Conservation (phyloP, 2,888 invertebrate species). For the Caenorhabditis sp. region DNA sequence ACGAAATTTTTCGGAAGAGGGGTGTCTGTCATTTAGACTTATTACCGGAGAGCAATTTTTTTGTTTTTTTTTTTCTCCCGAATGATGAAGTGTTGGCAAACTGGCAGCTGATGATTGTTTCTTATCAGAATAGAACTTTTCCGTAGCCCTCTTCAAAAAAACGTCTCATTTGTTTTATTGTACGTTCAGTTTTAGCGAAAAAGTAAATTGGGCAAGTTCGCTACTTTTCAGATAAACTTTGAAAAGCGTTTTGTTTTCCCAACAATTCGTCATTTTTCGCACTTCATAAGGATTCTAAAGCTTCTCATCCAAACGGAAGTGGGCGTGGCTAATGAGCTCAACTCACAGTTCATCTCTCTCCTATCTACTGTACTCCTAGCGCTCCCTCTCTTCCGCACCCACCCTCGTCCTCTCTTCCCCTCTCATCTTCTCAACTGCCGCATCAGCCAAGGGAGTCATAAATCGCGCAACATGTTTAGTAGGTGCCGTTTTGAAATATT, state of each 20-base stretch:
- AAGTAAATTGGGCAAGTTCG: too few relatives aligned
- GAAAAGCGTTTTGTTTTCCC: background rate
- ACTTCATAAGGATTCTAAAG: background rate
- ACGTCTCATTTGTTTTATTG: too few relatives aligned
- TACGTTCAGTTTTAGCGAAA: too few relatives aligned
- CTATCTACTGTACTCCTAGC: conserved; percentile 46
- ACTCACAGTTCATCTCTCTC: conserved; percentile 37
- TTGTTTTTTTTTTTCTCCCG: background rate
- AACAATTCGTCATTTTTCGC: background rate
- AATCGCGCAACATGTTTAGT: conserved; percentile 71
- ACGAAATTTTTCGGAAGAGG: background rate
- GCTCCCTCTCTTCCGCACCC: conserved; percentile 33
- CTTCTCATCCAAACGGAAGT: conserved; percentile 32
- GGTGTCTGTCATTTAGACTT: too few relatives aligned
- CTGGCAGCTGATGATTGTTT: background rate
- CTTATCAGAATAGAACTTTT: conserved; percentile 1
- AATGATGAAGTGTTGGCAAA: background rate
- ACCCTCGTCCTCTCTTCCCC: conserved; percentile 12
- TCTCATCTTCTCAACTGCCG: conserved; percentile 18
- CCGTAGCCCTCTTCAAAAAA: background rate
- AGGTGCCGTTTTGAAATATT: conserved; percentile 68
- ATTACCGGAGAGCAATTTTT: background rate
- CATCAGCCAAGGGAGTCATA: conserved; percentile 65
- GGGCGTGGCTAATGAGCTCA: conserved; percentile 56
- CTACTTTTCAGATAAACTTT: background rate